Evolutionary conservation across 2,113 vertebrate genomes (phyloP), one percentile per base, ranked within the genome.

Genomic region (Paradoxurus hermaphroditus): DNA sequence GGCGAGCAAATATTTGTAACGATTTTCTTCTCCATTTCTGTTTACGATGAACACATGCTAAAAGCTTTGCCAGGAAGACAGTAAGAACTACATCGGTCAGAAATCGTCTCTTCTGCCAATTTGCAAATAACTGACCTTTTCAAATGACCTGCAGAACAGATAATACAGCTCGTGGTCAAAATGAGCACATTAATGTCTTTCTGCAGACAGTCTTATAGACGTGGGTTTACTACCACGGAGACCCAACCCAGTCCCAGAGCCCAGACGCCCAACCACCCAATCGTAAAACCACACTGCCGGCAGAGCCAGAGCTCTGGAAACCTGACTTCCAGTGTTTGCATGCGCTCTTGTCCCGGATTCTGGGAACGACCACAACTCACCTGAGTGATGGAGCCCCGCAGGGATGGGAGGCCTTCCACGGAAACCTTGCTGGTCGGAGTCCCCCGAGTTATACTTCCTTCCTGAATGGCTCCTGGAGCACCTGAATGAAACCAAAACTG

Each of bases 311-410:
- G 13, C 23, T 78, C 29, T 44, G 10, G 14, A 79, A 46, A 77
- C 16, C 4, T 65, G 1, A 36, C 12, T 15, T 73, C 25, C 11
- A 51, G 34, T 23, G 53, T 82, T 82, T 73, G 44, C n/a, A 41
- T 23, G 8, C 44, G 51, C 5, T 62, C 3, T 1, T 21, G 0
- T 8, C 56, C 34, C 53, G 39, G 18, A 19, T 14, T 18, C 7
- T 1, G 39, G 65, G 56, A 34, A 78, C 23, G 18, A 68, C 14
- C 2, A 9, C 7, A 39, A 94, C 78, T 93, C 99, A 99, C 99
- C 99, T 99, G 99, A 98, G 99, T 99, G 98, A 99, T 99, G 29
- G 99, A 99, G 90, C 99, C 99, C 90, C 99, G 98, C 94, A 99
- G 98, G 86, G 99, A 99, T 13, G 99, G 95, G 84, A 99, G 98